These are phyloP conservation scores for Dicyrtoma fusca DNA, from an alignment of 2,888 invertebrate genomes.

Conservation along the genomic window DNA sequence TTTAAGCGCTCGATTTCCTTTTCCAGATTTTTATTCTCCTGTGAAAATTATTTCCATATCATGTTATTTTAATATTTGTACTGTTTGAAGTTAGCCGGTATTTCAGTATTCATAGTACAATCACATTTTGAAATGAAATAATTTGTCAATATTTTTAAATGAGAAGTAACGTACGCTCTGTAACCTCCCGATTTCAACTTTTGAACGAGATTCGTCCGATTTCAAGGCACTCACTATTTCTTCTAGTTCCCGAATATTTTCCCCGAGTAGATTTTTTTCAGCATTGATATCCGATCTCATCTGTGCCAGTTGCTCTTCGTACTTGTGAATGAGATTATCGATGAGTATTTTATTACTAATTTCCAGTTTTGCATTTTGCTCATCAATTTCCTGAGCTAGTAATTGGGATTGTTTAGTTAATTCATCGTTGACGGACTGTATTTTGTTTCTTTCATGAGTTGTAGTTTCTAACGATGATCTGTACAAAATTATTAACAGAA, in stretches of 20 bases:
- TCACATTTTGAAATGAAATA: no score
- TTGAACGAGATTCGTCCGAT: constrained; percentile 19
- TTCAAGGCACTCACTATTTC: constrained; percentile 13
- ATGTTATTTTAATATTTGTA: no score
- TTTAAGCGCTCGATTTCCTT: constrained; percentile 67
- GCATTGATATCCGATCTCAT: constrained; percentile 20
- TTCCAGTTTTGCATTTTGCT: constrained; percentile 82
- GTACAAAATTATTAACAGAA: no score
- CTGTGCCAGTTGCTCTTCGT: constrained; percentile 70
- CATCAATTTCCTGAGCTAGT: constrained; percentile 88
- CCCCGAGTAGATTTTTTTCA: constrained; percentile 26
- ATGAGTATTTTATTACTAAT: constrained; percentile 68
- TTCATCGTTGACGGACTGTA: constrained; percentile 76
- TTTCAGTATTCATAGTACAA: neutral
- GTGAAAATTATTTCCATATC: no score
- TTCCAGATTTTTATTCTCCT: constrained; percentile 70
- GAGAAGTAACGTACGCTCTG: neutral
- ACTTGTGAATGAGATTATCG: constrained; percentile 73
- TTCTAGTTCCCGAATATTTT: constrained; percentile 30
- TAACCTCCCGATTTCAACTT: constrained; percentile 22
- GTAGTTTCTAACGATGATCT: constrained; percentile 68
- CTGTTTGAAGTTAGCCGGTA: no score
- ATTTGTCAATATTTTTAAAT: no score
- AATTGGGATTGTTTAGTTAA: constrained; percentile 79
- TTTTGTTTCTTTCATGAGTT: constrained; percentile 76